A percentile compares a stretch with the other conserved stretches of the same genome.
Conservation (phyloP, 2,888 invertebrate genomes). For the Agelastica alni region DNA sequence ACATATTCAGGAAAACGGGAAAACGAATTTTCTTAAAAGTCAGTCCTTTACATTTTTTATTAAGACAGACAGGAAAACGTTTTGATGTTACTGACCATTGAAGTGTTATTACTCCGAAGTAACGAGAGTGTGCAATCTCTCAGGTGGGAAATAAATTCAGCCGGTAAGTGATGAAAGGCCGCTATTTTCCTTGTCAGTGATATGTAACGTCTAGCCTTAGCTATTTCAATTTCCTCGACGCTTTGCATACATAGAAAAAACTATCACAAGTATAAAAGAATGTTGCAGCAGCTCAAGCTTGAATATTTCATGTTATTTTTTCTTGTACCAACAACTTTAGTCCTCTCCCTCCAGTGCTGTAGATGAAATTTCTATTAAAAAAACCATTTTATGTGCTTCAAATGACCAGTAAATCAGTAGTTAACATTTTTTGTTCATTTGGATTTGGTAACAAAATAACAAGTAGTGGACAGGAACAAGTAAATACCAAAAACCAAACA, state of each 20-base stretch:
- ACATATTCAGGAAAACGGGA: not conserved
- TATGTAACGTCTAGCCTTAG: conserved; percentile 13
- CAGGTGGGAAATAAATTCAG: conserved; percentile 18
- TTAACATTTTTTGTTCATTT: too few relatives aligned
- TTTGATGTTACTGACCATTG: conserved; percentile 25
- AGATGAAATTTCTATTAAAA: not conserved
- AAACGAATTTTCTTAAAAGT: conserved; percentile 23
- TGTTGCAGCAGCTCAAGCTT: conserved; percentile 2
- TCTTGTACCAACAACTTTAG: not conserved
- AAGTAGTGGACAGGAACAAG: too few relatives aligned
- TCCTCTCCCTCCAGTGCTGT: not conserved
- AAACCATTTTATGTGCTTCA: not conserved
- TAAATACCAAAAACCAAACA: too few relatives aligned
- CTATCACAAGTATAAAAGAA: conserved; percentile 17
- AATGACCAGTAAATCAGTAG: too few relatives aligned
- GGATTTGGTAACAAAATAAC: too few relatives aligned
- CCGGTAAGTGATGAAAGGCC: conserved; percentile 21
- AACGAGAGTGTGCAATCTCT: conserved; percentile 22
- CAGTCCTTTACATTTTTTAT: conserved; percentile 19
- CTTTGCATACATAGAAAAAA: conserved; percentile 15
- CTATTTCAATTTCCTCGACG: conserved; percentile 12
- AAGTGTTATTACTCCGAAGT: conserved; percentile 19
- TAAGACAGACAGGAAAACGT: conserved; percentile 19
- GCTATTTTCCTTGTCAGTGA: conserved; percentile 10
- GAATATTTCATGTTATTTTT: conserved; percentile 14